Conservation (phyloP, 2,797 vertebrate species). For the Poecilia velifera region DNA sequence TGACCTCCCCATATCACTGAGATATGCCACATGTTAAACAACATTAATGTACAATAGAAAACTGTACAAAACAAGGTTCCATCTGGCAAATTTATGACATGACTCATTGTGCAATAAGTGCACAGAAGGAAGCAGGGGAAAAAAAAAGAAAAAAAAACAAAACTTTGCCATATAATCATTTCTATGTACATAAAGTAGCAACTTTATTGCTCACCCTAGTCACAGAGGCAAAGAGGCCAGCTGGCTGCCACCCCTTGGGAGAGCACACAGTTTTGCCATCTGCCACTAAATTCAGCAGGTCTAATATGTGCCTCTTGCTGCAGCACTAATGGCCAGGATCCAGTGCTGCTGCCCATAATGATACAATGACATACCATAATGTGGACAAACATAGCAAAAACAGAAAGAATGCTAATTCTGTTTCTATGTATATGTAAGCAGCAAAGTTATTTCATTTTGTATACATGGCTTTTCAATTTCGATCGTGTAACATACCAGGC, state of each 20-base stretch:
- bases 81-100: slow-evolving; percentile 4
- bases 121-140: slow-evolving; percentile 9
- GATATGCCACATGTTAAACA: neutral
- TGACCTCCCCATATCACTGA: neutral
- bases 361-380: slow-evolving; percentile 53
- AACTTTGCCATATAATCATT: slow-evolving; percentile 33
- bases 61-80: slow-evolving; percentile 6
- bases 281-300: slow-evolving; percentile 69
- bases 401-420: neutral
- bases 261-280: slow-evolving; percentile 72
- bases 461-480: neutral
- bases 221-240: slow-evolving; percentile 59
- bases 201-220: slow-evolving; percentile 54
- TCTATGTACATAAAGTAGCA: slow-evolving; percentile 48
- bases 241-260: slow-evolving; percentile 69
- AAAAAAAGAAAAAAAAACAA: slow-evolving; percentile 2
- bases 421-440: neutral
- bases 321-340: slow-evolving; percentile 61
- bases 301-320: slow-evolving; percentile 62
- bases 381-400: slow-evolving; percentile 31
- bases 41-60: slow-evolving; percentile 3
- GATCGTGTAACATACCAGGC: neutral
- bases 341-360: slow-evolving; percentile 56
- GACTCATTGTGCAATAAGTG: slow-evolving; percentile 6
- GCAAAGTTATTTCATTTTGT: slow-evolving; percentile 2